Percentiles rank a stretch among this genome's conserved stretches.
Evolutionary conservation across 2,888 invertebrate species (phyloP).

Genomic region (Tetramorium bicarinatum): DNA sequence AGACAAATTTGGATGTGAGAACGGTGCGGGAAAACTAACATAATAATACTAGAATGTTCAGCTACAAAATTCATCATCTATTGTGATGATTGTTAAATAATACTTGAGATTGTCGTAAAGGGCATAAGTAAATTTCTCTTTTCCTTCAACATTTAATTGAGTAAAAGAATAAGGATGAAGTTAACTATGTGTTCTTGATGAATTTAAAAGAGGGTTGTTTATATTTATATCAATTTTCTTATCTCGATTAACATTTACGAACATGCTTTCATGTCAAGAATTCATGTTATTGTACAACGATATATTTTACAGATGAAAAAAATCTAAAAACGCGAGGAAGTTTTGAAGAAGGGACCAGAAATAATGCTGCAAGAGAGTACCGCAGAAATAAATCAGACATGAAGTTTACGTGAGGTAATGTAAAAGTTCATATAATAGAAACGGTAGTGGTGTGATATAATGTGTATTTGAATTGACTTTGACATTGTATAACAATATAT

Average conservation of each 20-base stretch:
- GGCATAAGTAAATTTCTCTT: neutral
- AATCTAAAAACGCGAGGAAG: neutral
- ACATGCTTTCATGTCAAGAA: neutral
- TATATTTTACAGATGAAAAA: neutral
- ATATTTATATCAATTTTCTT: neutral
- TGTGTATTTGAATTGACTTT: constrained; percentile 82
- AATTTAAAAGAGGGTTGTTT: neutral
- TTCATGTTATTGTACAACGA: neutral
- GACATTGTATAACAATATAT: constrained; percentile 83
- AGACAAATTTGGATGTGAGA: constrained; percentile 54
- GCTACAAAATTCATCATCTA: neutral
- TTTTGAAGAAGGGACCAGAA: neutral
- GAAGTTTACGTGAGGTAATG: constrained; percentile 2
- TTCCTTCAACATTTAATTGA: neutral
- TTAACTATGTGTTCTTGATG: neutral
- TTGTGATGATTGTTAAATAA: neutral
- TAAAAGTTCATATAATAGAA: constrained; percentile 10
- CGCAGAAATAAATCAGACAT: constrained; percentile 6
- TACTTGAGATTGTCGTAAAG: neutral
- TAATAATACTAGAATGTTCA: neutral
- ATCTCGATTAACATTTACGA: neutral
- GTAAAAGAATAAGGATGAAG: neutral
- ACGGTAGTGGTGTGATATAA: constrained; percentile 79
- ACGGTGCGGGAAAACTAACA: neutral
- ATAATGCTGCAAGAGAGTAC: neutral